Conservation (phyloP, 2,113 vertebrate species). For the Crotalus horridus region DNA sequence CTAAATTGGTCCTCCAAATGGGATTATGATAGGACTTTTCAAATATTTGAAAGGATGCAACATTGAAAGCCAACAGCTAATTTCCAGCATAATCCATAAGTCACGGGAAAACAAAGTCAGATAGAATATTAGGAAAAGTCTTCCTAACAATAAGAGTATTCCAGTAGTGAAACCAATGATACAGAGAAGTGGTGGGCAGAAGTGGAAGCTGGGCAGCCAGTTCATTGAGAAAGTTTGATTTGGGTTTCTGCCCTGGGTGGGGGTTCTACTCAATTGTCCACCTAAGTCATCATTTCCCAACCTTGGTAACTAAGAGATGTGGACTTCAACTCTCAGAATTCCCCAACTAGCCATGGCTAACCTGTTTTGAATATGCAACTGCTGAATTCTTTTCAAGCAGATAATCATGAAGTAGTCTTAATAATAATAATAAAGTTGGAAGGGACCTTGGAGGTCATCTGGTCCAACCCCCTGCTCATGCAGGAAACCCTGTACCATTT, state of each 20-base stretch:
- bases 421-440: too few species aligned
- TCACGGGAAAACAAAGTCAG: background rate
- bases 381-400: background rate
- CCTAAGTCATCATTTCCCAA: background rate
- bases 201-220: background rate
- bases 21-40: background rate
- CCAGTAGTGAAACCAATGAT: background rate
- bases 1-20: background rate
- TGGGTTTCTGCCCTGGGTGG: background rate
- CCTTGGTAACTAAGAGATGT: background rate
- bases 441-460: too few species aligned
- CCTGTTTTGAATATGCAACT: background rate
- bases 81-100: background rate
- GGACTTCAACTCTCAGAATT: background rate
- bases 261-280: background rate
- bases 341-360: background rate
- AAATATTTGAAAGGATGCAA: background rate
- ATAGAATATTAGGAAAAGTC: background rate
- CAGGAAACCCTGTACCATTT: too few species aligned
- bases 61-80: background rate
- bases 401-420: background rate
- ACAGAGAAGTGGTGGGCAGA: background rate
- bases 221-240: background rate
- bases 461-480: too few species aligned
- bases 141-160: background rate